Base-by-base conservation (phyloP, 2,888 invertebrate species). In the Cotesia congregata region DNA sequence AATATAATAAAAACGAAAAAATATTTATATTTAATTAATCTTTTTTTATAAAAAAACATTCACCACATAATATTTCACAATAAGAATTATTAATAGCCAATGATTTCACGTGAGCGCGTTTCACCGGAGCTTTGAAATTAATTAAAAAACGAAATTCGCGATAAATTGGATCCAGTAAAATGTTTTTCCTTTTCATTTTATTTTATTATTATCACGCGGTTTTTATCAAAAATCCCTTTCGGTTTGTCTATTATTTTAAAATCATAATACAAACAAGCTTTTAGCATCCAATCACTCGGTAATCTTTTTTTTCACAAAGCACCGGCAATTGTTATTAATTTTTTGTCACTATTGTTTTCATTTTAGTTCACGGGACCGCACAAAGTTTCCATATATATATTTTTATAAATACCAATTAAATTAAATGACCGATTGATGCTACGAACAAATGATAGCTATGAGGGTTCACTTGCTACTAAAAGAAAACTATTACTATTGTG, bases 311-410 rank as follows among this genome's bases (percentile, higher is more conserved):
- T 20, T 62, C 15, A 72, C 71, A 72, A 62, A 39, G 71, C 30
- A 30, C 3, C 3, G 2, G 30, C 3, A 50, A 50, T 50, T 50
- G 7, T 9, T 50, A 50, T 50, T 30, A 30, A 67, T 41, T 72
- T 74, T 67, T 39, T 75, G 75, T 80, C 75, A 77, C 77, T 78
- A 72, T 76, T 72, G 74, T 77, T 78, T 77, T 74, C 77, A 77
- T 74, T 68, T 61, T 73, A 30, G 30, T 69, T 78, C 75, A 77
- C 77, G 72, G 78, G 76, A 30, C 30, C 30, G 3, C 30, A 30
- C 30, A 30, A 30, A 30, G 30, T 30, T 30, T 30, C 30, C 30
- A n/a, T n/a, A n/a, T n/a, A n/a, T n/a, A n/a, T n/a, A 30, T 30
- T 30, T 30, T 30, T 30, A 30, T 30, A 30, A 30, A 30, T 30